Evolutionary conservation across 2,888 invertebrate genomes (phyloP).

Genomic region (Monoplex corrugatus): DNA sequence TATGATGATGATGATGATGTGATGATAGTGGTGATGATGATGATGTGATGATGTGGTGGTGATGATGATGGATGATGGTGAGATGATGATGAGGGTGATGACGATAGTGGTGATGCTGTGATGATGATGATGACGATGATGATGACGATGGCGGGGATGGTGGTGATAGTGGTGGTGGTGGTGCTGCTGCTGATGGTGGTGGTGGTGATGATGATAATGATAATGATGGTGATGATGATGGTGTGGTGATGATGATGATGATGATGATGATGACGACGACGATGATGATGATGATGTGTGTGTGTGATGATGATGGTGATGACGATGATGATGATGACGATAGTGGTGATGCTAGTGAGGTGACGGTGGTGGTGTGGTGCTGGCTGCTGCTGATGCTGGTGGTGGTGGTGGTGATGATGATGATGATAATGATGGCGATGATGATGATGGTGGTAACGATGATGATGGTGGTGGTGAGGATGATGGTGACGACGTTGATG

Average conservation of each 20-base stretch:
- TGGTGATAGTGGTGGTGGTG: background rate
- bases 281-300: too few relatives aligned
- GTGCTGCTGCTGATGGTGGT: background rate
- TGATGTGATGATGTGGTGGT: too few relatives aligned
- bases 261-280: too few relatives aligned
- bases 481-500: background rate
- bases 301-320: too few relatives aligned
- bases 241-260: too few relatives aligned
- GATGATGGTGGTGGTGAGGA: background rate
- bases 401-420: background rate
- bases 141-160: background rate
- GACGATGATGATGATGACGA: background rate
- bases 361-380: too few relatives aligned
- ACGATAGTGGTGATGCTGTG: background rate
- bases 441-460: background rate
- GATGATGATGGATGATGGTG: too few relatives aligned
- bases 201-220: too few relatives aligned
- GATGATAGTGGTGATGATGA: background rate
- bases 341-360: background rate
- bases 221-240: too few relatives aligned
- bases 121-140: constrained; percentile 3
- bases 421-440: constrained; percentile 1
- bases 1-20: background rate
- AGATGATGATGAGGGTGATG: background rate
- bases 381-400: background rate